Base-by-base conservation (phyloP, 1,140 invertebrate genomes). In the Bombus superbus region DNA sequence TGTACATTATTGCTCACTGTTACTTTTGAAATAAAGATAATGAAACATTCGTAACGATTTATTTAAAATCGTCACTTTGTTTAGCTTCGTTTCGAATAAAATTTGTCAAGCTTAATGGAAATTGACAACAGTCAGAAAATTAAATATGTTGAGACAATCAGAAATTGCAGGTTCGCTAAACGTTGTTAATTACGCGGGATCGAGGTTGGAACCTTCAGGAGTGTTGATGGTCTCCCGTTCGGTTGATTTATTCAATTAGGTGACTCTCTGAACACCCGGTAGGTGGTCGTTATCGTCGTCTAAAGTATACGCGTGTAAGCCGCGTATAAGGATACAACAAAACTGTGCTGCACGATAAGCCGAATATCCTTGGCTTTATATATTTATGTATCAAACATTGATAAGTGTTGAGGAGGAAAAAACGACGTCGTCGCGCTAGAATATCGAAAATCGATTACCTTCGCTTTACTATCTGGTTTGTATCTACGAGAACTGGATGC, bases 371-470 rank as follows among this genome's bases (percentile, higher is more conserved):
- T 25, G 22, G 80, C 38, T 59, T 81, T 57, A 57, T 73, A 53
- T n/a, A n/a, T 53, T 53, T 62, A 62, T n/a, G 11, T 81, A 81
- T 73, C 80, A 73, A 72, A 59, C 28, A 42, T 71, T 62, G 69
- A 81, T 81, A 81, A 44, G 53, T 42, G n/a, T 13, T 62, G 59
- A n/a, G 28, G 4, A n/a, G 10, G 25, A n/a, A 32, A 47, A 79
- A n/a, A 79, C 38, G 40, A 28, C 40, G 4, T 32, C 32, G 47
- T 57, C 32, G 32, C 59, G 59, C 28, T n/a, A n/a, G 59, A 62
- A 44, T 73, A 73, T 81, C 40, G 80, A 73, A 73, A 81, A 81
- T 42, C 53, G 69, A 78, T 64, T 78, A 42, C 76, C 59, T 11
- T 78, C n/a, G 38, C 28, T 62, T 42, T 59, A 22, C 35, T 59